A percentile compares a stretch with the other conserved stretches of the same genome.
Conservation (phyloP, 2,888 invertebrate species). For the Anorthoa munda region DNA sequence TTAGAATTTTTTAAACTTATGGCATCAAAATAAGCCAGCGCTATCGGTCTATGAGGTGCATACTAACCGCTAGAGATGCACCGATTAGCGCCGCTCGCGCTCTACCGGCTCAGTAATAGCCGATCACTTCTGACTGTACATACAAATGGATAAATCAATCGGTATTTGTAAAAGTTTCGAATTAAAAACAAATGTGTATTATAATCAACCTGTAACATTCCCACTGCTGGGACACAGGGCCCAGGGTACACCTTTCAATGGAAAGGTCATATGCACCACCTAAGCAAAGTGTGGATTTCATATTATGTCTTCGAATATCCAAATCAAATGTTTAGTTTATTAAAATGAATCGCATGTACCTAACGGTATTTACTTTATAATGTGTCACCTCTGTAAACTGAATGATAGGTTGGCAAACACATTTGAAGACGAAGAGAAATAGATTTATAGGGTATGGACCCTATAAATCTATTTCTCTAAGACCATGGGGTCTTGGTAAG, state of each 20-base stretch:
- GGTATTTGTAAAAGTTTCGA: slow-evolving; percentile 24
- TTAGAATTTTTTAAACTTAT: no score
- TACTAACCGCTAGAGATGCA: slow-evolving; percentile 34
- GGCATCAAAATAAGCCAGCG: no score
- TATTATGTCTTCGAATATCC: not conserved
- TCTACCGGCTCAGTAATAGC: slow-evolving; percentile 34
- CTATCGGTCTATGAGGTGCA: no score
- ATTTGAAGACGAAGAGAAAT: slow-evolving; percentile 8
- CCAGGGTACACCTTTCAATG: not conserved
- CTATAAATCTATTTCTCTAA: no score
- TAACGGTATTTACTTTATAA: not conserved
- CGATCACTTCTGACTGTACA: slow-evolving; percentile 19
- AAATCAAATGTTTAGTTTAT: slow-evolving; percentile 2
- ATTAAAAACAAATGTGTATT: not conserved
- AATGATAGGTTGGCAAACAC: not conserved
- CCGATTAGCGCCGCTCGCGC: slow-evolving; percentile 38
- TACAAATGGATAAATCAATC: slow-evolving; percentile 32
- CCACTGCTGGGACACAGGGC: not conserved
- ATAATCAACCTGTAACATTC: not conserved
- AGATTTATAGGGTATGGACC: not conserved
- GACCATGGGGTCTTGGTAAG: no score
- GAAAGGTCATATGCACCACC: not conserved
- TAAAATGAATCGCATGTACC: not conserved
- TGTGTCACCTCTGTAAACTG: not conserved
- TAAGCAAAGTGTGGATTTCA: not conserved